Conservation (phyloP, 2,797 vertebrate genomes). For the Platyrinchus mystaceus region DNA sequence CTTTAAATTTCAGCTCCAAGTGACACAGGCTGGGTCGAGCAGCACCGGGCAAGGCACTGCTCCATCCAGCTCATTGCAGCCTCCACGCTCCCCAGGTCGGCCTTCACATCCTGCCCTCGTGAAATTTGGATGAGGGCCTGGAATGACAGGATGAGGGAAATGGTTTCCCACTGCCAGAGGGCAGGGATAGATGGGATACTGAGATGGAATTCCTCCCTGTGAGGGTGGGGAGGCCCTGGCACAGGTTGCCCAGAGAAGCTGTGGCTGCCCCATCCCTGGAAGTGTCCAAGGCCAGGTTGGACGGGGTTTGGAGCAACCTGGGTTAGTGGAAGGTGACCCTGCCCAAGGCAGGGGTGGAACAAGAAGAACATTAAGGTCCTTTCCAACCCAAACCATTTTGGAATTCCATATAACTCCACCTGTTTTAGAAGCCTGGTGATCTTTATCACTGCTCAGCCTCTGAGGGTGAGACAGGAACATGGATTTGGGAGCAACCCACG, state of each 20-base stretch:
- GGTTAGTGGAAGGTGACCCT: not conserved
- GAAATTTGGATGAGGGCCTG: not conserved
- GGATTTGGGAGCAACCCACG: not conserved
- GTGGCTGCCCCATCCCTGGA: not conserved
- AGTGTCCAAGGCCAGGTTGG: not conserved
- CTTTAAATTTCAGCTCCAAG: not conserved
- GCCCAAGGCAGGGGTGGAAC: not conserved
- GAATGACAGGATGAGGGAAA: not conserved
- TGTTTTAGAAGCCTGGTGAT: not conserved
- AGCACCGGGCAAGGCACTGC: fast-evolving
- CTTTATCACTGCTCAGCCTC: not conserved
- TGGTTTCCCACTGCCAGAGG: not conserved
- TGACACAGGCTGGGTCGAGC: fast-evolving
- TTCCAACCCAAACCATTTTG: not conserved
- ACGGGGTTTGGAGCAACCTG: fast-evolving
- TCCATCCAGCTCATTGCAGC: not conserved
- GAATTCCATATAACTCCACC: not conserved
- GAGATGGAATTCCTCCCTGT: not conserved
- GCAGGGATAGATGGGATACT: not conserved
- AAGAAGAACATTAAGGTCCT: not conserved
- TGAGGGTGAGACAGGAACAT: fast-evolving
- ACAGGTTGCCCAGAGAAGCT: too few species aligned
- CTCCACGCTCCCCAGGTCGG: fast-evolving
- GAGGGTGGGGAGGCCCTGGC: too few species aligned
- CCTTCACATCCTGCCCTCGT: not conserved